Evolutionary conservation across 2,888 invertebrate species (phyloP).

Genomic region (Chrysolina oricalcia): DNA sequence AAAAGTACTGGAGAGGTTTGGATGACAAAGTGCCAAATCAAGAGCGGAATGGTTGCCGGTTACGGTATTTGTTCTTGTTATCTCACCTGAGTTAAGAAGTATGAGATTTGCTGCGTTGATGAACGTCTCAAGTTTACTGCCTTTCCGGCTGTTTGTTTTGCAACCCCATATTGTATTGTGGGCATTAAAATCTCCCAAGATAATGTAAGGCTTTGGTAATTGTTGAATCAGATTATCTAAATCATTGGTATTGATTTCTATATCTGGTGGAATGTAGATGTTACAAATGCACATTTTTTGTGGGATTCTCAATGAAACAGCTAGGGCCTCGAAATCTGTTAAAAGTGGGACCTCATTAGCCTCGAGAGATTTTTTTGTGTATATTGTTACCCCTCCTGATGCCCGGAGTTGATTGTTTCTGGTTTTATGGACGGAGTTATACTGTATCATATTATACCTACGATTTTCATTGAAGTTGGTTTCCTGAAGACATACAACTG

Average conservation of each 20-base stretch:
- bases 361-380: conserved; percentile 5
- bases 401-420: conserved; percentile 30
- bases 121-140: too few species aligned
- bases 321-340: conserved; percentile 45
- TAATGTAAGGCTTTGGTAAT: conserved; percentile 55
- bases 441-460: conserved; percentile 27
- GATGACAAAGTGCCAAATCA: too few species aligned
- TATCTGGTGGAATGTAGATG: conserved; percentile 38
- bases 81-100: too few species aligned
- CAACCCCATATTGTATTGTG: too few species aligned
- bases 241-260: conserved; percentile 11
- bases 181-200: too few species aligned
- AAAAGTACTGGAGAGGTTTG: too few species aligned
- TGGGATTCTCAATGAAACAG: conserved; percentile 35
- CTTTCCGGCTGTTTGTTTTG: too few species aligned
- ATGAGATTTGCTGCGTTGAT: too few species aligned
- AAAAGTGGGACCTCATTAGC: conserved; percentile 34
- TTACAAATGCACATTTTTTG: conserved; percentile 47
- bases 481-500: conserved; percentile 36
- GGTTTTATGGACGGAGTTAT: conserved; percentile 36
- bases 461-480: conserved; percentile 36
- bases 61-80: too few species aligned
- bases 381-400: conserved; percentile 43
- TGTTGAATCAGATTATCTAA: conserved; percentile 47
- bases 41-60: too few species aligned